These are phyloP conservation scores for Tychaedon coryphoeus DNA, from an alignment of 2,113 vertebrate species.

Conservation along the genomic window DNA sequence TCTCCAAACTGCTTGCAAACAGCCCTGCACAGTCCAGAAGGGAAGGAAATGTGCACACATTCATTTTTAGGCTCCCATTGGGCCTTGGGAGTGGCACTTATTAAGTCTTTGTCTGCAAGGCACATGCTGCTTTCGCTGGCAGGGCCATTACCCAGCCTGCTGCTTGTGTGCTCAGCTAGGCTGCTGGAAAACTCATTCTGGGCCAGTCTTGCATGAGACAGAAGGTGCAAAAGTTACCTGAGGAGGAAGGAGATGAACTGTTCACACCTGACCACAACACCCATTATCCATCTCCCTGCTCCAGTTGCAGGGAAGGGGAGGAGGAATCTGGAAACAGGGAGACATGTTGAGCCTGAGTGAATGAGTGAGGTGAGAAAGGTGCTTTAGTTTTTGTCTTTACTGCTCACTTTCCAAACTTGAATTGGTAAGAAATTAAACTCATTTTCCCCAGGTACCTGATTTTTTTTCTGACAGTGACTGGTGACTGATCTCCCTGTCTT, in stretches of 20 bases:
- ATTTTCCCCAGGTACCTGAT: neutral
- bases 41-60: neutral
- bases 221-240: neutral
- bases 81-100: neutral
- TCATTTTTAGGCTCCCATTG: neutral
- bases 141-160: neutral
- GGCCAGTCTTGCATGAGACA: accelerated
- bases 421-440: neutral
- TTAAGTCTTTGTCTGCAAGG: neutral
- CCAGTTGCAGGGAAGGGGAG: neutral
- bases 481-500: neutral
- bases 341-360: neutral
- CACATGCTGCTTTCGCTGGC: accelerated
- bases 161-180: neutral
- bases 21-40: neutral
- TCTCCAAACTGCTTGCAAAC: neutral
- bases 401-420: neutral
- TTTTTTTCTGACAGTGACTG: neutral
- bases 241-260: neutral
- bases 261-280: accelerated
- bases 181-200: neutral
- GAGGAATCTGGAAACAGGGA: neutral
- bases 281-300: accelerated
- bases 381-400: neutral
- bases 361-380: accelerated